Base-by-base conservation (phyloP, 2,113 vertebrate species). In the Engystomops pustulosus region DNA sequence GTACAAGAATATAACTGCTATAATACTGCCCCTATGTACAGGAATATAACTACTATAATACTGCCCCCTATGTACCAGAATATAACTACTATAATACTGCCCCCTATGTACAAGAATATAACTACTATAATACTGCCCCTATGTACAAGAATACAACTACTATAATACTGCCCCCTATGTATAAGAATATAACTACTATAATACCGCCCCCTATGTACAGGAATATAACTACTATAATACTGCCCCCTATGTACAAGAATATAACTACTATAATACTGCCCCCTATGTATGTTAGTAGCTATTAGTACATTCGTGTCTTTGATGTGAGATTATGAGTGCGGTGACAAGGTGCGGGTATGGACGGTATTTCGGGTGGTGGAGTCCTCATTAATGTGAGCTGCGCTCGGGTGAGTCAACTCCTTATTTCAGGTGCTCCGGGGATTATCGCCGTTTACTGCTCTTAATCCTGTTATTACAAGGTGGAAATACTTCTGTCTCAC, bases 391-490 rank as follows among this genome's bases (percentile, higher is more conserved):
- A 1, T 4, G 34, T 70, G 72, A 74, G 71, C 17, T 8, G 47
- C 27, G 4, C 25, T 30, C 7, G 8, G 69, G 47, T 34, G 18
- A 32, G 44, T 3, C 9, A 30, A 14, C 15, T 34, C 30, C 74
- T 58, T 34, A 36, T 55, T 75, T 55, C 30, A 38, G 49, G 74
- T 15, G 74, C 34, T 17, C 25, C 18, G 45, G 45, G 27, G 74
- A 62, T 62, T 58, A 78, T 17, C 1, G 41, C 34, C 30, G 10
- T 75, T 75, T 53, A 36, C 47, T 55, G 27, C 17, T 53, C 20
- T 4, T 77, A 55, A 77, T 77, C 74, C 74, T 38, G 49, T 55
- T 77, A 77, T 77, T 77, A 77, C 32, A 27, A 41, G 36, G 41
- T 72, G n/a, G n/a, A 44, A 71, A 71, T 23, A n/a, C 68, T 72